phyloP scores from a whole-genome alignment of 2,888 invertebrate species.

The Plagodis dolabraria region DNA sequence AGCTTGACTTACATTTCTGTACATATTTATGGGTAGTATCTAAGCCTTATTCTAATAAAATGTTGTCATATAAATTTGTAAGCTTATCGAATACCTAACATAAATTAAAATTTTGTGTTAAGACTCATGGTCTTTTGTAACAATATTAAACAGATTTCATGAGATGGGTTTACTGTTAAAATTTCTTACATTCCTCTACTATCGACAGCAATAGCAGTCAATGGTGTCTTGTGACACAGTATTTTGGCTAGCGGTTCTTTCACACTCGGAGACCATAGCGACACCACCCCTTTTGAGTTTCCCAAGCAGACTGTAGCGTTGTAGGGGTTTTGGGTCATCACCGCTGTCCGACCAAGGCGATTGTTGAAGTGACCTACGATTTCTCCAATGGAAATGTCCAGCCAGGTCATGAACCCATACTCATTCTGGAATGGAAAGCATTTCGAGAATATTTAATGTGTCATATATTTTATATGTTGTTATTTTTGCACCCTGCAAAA shows the following conservation, averaged over 20 bases:
- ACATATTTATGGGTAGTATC: too few relatives aligned
- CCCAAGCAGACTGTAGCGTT: constrained; percentile 97
- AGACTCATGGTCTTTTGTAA: too few relatives aligned
- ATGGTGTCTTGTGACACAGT: constrained; percentile 93
- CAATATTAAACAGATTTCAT: too few relatives aligned
- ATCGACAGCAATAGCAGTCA: constrained; percentile 93
- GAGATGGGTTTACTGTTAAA: not conserved
- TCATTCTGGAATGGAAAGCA: constrained; percentile 79
- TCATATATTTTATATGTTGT: too few relatives aligned
- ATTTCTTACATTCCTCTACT: constrained; percentile 90
- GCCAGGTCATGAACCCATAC: constrained; percentile 93
- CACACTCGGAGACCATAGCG: constrained; percentile 97
- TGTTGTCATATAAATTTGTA: too few relatives aligned
- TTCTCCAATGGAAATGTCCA: constrained; percentile 97
- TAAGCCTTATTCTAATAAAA: too few relatives aligned
- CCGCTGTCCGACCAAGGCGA: constrained; percentile 89
- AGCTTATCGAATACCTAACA: too few relatives aligned
- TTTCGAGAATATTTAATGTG: not conserved
- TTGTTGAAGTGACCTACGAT: constrained; percentile 92
- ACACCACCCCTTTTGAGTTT: constrained; percentile 95
- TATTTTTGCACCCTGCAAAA: too few relatives aligned
- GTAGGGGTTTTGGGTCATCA: constrained; percentile 96
- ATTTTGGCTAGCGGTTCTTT: constrained; percentile 95
- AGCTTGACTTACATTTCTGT: too few relatives aligned
- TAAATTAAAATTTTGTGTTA: too few relatives aligned